Evolutionary conservation across 2,797 vertebrate genomes (phyloP).

Genomic region (Distichodus sexfasciatus): DNA sequence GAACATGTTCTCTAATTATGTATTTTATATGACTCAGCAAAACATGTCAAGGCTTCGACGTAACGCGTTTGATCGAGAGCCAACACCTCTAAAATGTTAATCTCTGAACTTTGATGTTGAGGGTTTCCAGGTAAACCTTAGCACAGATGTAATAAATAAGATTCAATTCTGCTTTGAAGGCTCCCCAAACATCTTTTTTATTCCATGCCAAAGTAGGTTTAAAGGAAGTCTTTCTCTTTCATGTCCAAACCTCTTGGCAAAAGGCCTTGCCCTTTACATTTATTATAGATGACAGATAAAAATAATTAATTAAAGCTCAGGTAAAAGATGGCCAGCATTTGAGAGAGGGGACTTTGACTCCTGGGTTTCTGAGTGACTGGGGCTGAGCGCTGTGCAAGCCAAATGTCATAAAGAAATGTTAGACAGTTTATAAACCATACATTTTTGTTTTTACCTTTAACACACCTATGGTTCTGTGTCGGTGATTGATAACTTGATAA

Average conservation of each 20-base stretch:
- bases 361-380: not conserved
- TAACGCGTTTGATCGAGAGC: constrained; percentile 53
- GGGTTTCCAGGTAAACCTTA: constrained; percentile 65
- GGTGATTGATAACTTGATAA: no score
- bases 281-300: constrained; percentile 63
- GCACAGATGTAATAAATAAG: constrained; percentile 71
- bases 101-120: constrained; percentile 71
- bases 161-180: constrained; percentile 73
- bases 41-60: constrained; percentile 47
- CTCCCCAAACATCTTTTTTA: constrained; percentile 69
- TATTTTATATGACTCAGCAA: constrained; percentile 49
- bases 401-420: not conserved
- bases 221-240: constrained; percentile 69
- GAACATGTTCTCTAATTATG: constrained; percentile 39
- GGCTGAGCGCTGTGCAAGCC: not conserved
- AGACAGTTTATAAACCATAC: not conserved
- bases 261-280: constrained; percentile 68
- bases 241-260: constrained; percentile 70
- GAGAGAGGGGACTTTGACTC: not conserved
- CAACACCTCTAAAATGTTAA: constrained; percentile 65
- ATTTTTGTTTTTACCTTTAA: no score
- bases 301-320: constrained; percentile 36
- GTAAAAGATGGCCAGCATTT: constrained; percentile 19
- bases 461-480: no score
- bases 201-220: constrained; percentile 69